These are phyloP conservation scores for Spongilla lacustris DNA, from an alignment of 37 sponge, comb jelly and placozoan genomes.

Conservation along the genomic window DNA sequence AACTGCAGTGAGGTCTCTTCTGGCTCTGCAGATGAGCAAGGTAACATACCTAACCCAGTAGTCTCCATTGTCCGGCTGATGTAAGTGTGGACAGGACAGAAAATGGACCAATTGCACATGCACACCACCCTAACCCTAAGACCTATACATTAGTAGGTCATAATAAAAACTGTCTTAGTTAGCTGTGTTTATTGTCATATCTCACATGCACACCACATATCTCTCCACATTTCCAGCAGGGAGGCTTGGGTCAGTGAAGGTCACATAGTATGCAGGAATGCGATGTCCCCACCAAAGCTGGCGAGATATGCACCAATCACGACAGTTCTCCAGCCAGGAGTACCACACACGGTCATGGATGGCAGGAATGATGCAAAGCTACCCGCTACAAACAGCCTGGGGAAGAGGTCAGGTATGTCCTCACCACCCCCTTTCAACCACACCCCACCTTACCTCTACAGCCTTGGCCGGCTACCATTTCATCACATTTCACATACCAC, in stretches of 20 bases:
- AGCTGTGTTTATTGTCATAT: too few species aligned
- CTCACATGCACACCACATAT: too few species aligned
- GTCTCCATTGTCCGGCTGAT: slow-evolving; percentile 59
- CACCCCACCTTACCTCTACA: slow-evolving; percentile 54
- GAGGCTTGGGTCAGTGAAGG: slow-evolving; percentile 56
- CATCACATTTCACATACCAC: slow-evolving; percentile 90
- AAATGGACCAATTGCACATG: too few species aligned
- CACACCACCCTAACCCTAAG: too few species aligned
- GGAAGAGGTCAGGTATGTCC: neutral
- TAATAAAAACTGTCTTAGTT: too few species aligned
- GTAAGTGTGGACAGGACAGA: neutral
- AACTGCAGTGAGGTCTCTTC: too few species aligned
- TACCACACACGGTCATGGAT: slow-evolving; percentile 93
- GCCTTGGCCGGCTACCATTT: slow-evolving; percentile 90
- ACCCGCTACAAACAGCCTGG: slow-evolving; percentile 86
- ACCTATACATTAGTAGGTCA: too few species aligned
- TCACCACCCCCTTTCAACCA: neutral
- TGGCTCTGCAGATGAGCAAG: neutral
- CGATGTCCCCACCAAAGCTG: slow-evolving; percentile 99
- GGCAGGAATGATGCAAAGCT: slow-evolving; percentile 83
- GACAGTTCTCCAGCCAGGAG: slow-evolving; percentile 83
- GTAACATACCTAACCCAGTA: slow-evolving; percentile 64
- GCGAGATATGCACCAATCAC: slow-evolving; percentile 97
- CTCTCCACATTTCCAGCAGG: slow-evolving; percentile 70
- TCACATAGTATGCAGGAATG: slow-evolving; percentile 93